phyloP scores from a whole-genome alignment of 2,888 invertebrate species.

The Tipula unca region DNA sequence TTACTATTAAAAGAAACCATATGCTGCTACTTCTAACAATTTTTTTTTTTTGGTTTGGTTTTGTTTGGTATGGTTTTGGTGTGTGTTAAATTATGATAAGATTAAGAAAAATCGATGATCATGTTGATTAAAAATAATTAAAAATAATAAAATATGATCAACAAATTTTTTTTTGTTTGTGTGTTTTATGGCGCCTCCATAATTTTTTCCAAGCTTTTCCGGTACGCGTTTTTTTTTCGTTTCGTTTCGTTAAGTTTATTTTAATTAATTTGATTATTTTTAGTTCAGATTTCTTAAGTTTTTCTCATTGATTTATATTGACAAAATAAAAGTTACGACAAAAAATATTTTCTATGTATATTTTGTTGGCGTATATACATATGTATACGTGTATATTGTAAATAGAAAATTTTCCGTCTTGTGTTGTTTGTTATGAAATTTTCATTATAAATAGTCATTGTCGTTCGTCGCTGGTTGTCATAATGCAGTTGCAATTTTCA shows the following conservation, averaged over 20 bases:
- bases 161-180: constrained; percentile 3
- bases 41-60: not conserved
- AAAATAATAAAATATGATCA: constrained; percentile 14
- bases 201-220: constrained; percentile 1
- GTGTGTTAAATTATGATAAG: not conserved
- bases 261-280: not conserved
- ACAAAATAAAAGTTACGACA: not conserved
- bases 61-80: not conserved
- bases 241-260: not conserved
- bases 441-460: constrained; percentile 4
- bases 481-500: constrained; percentile 2
- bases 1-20: not conserved
- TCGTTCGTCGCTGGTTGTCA: not conserved
- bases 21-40: constrained; percentile 8
- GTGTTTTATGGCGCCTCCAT: not conserved
- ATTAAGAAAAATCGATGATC: constrained; percentile 10
- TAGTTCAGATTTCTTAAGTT: not conserved
- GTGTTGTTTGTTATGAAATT: not conserved
- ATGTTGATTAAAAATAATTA: constrained; percentile 8
- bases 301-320: not conserved
- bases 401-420: not conserved
- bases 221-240: not conserved
- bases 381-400: too few species aligned
- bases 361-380: too few species aligned
- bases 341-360: not conserved